Evolutionary conservation across 2,888 invertebrate species (phyloP).

Genomic region (Eupithecia dodoneata): DNA sequence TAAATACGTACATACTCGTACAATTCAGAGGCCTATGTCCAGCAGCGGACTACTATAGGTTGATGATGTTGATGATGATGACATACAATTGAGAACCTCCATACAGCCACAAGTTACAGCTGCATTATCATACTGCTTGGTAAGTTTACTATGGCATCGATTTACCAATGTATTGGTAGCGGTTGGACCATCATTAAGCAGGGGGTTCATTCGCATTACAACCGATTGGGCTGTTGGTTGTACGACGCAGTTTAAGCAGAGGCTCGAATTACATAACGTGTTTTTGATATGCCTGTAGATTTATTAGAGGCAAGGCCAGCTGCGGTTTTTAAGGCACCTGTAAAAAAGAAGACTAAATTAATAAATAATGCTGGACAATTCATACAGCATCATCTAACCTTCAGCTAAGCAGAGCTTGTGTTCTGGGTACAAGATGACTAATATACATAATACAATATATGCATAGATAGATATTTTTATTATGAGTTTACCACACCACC

Average conservation of each 20-base stretch:
- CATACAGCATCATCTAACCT: no score
- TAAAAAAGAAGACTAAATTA: not conserved
- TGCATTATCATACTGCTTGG: conserved; percentile 11
- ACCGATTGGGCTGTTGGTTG: conserved; percentile 46
- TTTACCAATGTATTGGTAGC: conserved; percentile 38
- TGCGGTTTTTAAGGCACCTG: not conserved
- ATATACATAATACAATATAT: no score
- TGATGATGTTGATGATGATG: no score
- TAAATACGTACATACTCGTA: no score
- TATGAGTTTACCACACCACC: no score
- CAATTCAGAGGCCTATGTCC: no score
- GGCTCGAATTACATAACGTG: not conserved
- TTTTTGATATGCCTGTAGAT: not conserved
- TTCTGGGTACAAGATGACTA: no score
- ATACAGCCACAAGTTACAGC: not conserved
- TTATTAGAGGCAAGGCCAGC: not conserved
- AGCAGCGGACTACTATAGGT: no score
- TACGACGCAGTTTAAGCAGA: conserved; percentile 42
- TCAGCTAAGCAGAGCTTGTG: no score
- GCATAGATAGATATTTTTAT: no score
- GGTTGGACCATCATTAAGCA: conserved; percentile 45
- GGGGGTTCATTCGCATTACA: conserved; percentile 50
- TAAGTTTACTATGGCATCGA: conserved; percentile 26
- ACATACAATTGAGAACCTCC: no score
- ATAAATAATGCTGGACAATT: no score